Evolutionary conservation across 2,888 invertebrate species (phyloP).

Genomic region (Dioctria rufipes): DNA sequence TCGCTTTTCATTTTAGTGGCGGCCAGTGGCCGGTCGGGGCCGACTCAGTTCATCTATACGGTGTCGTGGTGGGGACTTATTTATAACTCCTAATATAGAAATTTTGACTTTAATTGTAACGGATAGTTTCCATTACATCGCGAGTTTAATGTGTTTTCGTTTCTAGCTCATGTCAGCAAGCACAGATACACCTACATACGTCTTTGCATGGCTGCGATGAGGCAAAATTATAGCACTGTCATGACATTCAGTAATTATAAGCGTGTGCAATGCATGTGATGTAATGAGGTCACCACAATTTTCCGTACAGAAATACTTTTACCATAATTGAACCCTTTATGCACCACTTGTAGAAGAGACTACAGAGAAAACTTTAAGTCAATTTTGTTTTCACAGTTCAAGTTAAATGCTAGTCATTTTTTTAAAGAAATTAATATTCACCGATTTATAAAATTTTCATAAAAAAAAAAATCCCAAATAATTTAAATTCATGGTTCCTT

Average conservation of each 20-base stretch:
- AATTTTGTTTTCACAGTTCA: too few relatives aligned
- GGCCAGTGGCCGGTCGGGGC: not conserved
- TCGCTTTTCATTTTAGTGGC: conserved; percentile 17
- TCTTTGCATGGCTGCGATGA: conserved; percentile 12
- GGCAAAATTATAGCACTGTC: conserved; percentile 30
- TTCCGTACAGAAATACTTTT: conserved; percentile 15
- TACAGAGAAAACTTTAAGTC: too few relatives aligned
- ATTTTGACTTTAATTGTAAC: conserved; percentile 51
- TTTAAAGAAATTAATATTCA: too few relatives aligned
- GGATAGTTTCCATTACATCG: conserved; percentile 34
- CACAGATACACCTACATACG: not conserved
- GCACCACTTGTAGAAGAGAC: too few relatives aligned
- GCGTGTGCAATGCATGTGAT: conserved; percentile 26
- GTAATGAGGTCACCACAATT: conserved; percentile 33
- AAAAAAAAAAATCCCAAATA: too few relatives aligned
- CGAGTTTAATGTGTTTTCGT: not conserved
- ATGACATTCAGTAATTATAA: conserved; percentile 30
- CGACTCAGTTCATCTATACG: conserved; percentile 14
- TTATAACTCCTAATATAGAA: conserved; percentile 52
- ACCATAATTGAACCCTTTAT: conserved; percentile 35
- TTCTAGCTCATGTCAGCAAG: conserved; percentile 8
- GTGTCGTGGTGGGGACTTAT: conserved; percentile 24
- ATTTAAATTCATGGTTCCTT: too few relatives aligned
- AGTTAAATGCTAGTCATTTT: too few relatives aligned
- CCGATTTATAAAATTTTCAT: too few relatives aligned